Evolutionary conservation across 2,113 vertebrate genomes (phyloP), one percentile per base, ranked within the genome.

Genomic region (Apeltes quadracus): DNA sequence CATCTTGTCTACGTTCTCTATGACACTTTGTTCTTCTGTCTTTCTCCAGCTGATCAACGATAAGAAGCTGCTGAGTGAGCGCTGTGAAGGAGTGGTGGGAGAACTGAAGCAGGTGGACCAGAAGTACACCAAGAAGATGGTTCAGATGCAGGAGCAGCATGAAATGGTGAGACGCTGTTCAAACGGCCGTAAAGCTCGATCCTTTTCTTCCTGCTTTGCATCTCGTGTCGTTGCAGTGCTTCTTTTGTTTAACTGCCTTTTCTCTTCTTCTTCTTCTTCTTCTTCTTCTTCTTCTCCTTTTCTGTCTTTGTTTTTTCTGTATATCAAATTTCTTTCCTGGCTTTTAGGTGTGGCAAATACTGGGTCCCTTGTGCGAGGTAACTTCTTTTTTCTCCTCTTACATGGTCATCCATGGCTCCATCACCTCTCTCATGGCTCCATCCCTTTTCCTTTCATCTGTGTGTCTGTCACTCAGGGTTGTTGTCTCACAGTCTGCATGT

Each of bases 281-380:
- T 55, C 48, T 51, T 38, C 48, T 1, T 46, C 48, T 46, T 38
- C 48, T 1, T n/a, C 55, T 38, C 65, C 61, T 56, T 69, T 15
- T n/a, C 56, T 58, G 5, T 50, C 16, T 48, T 32, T 53, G 39
- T 77, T 34, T 32, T n/a, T 43, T 67, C 38, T 25, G 54, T 72
- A 54, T 85, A 39, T 88, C 50, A 79, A 32, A 75, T 61, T 84
- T 84, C 71, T 90, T 84, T 73, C 90, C 82, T 90, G 81, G 91
- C 85, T 93, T 93, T 73, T 88, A 97, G 96, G 95, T 97, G 88
- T 97, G 95, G 95, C 93, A 94, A 90, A 94, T 95, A 93, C 91
- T 96, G 92, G 94, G 93, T 85, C 95, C 95, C 72, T 94, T 96
- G 90, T 96, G 95, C 32, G 94, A 96, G 96, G 95, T 97, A 96